Evolutionary conservation across 2,888 invertebrate species (phyloP), one percentile per base, ranked within the genome.

Genomic region (Ecdyonurus torrentis): DNA sequence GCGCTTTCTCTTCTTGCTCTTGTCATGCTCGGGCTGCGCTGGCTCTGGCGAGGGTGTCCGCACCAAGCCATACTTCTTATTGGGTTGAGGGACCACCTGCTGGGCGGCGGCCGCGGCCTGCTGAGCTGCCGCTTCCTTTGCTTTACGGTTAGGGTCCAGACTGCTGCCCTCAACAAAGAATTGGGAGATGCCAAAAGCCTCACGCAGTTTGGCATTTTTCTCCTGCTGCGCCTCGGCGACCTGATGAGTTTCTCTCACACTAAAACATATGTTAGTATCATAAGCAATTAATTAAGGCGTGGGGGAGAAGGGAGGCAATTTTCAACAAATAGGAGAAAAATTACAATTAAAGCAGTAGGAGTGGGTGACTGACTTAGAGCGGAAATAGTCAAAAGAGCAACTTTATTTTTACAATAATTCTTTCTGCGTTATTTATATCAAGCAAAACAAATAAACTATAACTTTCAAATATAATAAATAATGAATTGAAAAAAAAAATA

Each of bases 161-260:
- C 93, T 91, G 72, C 89, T 88, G 67, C 96, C 96, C 75, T 95
- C 95, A 63, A 94, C 90, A 78, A 95, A 97, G 71, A 85, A 87
- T 70, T 92, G 89, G 25, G 91, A 89, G 69, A 98, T 92, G 64
- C 96, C 95, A 75, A 97, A 96, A 2, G 96, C 97, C 74, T 92
- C 91, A 63, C 94, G 85, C 65, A 97, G 79, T 63, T 88, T 85
- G 1, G 91, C 91, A 80, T 97, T 97, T 77, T 96, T 96, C 76
- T 92, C 91, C 72, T 91, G 90, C 74, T 95, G 95, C 23, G 96
- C 95, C 75, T 93, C 93, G 1, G 97, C 96, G 67, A 94, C 85
- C 75, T 95, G 92, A 79, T 98, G 97, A 59, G 94, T 95, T 74
- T 95, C 96, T 66, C 90, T 90, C 66, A 92, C 92, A 77, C 93